Evolutionary conservation across 2,113 vertebrate species (phyloP).

Genomic region (Camelus dromedarius): DNA sequence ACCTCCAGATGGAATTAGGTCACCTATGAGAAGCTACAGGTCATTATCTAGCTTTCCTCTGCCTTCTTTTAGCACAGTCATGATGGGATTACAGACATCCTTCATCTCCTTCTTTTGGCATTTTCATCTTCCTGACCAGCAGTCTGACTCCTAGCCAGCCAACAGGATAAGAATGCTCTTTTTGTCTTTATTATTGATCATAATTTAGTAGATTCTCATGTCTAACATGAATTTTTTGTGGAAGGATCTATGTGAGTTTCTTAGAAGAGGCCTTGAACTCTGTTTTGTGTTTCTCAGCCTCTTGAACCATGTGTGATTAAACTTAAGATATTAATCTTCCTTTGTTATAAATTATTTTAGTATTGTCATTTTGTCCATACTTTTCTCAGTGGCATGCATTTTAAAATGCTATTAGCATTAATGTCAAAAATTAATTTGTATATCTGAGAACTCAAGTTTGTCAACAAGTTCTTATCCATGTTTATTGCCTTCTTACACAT

Average conservation of each 20-base stretch:
- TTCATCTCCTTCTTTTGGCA: background rate
- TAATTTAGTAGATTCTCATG: slow-evolving; percentile 11
- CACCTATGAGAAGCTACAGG: background rate
- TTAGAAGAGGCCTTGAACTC: background rate
- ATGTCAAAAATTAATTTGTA: slow-evolving; percentile 15
- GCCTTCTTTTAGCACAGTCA: background rate
- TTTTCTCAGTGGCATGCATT: background rate
- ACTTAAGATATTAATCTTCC: background rate
- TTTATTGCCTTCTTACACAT: background rate
- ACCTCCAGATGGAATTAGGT: background rate
- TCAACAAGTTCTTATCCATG: background rate
- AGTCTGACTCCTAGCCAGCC: background rate
- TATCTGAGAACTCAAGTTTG: background rate
- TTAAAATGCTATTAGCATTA: background rate
- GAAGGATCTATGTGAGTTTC: background rate
- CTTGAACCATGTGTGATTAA: background rate
- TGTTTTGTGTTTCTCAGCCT: background rate
- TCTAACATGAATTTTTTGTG: background rate
- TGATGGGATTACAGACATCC: background rate
- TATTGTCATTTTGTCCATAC: background rate
- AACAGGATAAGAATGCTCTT: background rate
- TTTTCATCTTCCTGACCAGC: background rate
- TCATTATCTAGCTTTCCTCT: background rate
- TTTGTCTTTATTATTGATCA: background rate
- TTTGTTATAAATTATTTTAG: slow-evolving; percentile 39